These are phyloP conservation scores for Crotalus tigris DNA, from an alignment of 2,113 vertebrate species.

Conservation along the genomic window DNA sequence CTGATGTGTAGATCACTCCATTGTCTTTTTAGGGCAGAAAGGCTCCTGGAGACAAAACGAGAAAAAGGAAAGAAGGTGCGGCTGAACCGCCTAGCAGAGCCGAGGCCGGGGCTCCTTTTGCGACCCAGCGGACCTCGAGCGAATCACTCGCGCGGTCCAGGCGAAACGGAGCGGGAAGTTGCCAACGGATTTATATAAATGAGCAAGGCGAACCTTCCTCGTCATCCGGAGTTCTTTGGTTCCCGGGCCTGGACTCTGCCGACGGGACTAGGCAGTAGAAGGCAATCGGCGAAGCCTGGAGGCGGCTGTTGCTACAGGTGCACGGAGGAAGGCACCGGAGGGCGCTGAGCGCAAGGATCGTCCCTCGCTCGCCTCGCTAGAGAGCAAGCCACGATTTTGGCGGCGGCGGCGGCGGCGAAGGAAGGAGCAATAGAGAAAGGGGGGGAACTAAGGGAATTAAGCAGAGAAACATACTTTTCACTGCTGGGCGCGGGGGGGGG, in stretches of 20 bases:
- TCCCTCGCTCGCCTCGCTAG: not conserved
- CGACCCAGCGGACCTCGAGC: too few species aligned
- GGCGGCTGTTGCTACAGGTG: conserved; percentile 3
- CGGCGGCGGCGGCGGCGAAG: not conserved
- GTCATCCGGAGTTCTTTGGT: not conserved
- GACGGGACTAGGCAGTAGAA: not conserved
- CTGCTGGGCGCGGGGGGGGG: not conserved
- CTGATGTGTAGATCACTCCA: not conserved
- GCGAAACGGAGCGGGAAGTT: not conserved
- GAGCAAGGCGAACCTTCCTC: not conserved
- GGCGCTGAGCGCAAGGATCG: not conserved
- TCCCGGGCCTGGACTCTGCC: not conserved
- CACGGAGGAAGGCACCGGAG: not conserved
- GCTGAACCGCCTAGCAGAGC: too few species aligned
- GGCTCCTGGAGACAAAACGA: not conserved
- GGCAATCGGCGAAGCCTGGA: not conserved
- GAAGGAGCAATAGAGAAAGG: not conserved
- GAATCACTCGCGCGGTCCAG: not conserved
- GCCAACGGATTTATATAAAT: not conserved
- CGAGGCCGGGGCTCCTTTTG: not conserved
- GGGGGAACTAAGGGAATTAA: not conserved
- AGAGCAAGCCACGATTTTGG: not conserved
- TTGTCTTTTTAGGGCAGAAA: not conserved
- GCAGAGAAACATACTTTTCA: not conserved
- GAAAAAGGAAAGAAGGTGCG: too few species aligned